Percentiles rank a stretch among this genome's conserved stretches.
phyloP scores from a whole-genome alignment of 2,888 invertebrate species.

The Temnothorax ravouxi region DNA sequence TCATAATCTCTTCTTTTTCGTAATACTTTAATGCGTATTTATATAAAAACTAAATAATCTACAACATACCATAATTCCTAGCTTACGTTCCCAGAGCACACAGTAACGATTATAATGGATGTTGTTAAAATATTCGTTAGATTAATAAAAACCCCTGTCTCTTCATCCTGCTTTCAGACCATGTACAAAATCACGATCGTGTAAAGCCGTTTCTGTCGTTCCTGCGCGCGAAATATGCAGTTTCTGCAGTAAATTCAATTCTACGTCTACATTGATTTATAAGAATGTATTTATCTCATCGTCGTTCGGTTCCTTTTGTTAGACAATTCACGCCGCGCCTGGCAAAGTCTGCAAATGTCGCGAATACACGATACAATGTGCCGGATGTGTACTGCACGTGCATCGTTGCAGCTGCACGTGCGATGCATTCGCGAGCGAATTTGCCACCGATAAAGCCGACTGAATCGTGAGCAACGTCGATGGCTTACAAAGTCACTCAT shows the following conservation, averaged over 20 bases:
- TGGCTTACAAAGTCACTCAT: conserved; percentile 20
- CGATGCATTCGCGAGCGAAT: conserved; percentile 10
- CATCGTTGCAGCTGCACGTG: conserved; percentile 19
- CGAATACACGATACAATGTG: background rate
- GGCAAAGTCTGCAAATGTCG: conserved; percentile 14
- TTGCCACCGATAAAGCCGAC: conserved; percentile 4
- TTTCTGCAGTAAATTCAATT: background rate
- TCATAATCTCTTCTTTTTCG: background rate
- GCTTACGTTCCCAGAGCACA: background rate
- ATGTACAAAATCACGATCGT: background rate
- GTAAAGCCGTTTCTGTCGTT: background rate
- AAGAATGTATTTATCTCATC: conserved; percentile 4
- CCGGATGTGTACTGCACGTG: background rate
- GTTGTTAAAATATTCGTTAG: background rate
- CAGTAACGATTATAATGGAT: conserved; percentile 1
- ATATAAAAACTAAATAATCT: background rate
- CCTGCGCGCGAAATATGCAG: background rate
- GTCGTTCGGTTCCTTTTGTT: background rate
- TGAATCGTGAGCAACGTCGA: conserved; percentile 1
- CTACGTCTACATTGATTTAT: background rate
- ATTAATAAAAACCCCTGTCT: background rate
- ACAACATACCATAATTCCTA: background rate
- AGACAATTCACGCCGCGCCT: background rate
- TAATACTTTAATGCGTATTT: conserved; percentile 25
- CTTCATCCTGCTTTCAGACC: background rate